Conservation (phyloP, 2,113 vertebrate genomes). For the Hippoglossus stenolepis region DNA sequence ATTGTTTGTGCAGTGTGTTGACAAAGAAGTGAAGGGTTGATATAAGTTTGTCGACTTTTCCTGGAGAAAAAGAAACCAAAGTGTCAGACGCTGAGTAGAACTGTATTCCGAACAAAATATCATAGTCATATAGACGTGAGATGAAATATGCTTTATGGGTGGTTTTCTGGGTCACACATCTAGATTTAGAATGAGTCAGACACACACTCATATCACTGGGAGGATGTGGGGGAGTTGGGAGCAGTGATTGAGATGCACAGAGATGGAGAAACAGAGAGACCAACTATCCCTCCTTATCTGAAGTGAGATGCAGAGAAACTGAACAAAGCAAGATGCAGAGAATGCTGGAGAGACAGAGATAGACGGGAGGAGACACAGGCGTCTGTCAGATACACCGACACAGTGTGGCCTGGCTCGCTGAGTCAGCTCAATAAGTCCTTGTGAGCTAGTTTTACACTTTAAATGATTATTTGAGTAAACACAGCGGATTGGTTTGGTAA, state of each 20-base stretch:
- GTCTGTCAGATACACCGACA: slow-evolving; percentile 7
- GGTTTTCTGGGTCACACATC: slow-evolving; percentile 62
- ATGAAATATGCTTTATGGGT: slow-evolving; percentile 33
- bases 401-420: no score
- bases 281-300: slow-evolving; percentile 28
- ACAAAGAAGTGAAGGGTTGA: background rate
- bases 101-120: background rate
- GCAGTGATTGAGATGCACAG: slow-evolving; percentile 50
- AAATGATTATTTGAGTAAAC: background rate
- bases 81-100: background rate
- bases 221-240: background rate
- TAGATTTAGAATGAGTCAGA: slow-evolving; percentile 56
- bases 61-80: background rate
- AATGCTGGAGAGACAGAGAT: slow-evolving; percentile 1
- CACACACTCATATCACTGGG: slow-evolving; percentile 12
- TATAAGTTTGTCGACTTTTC: background rate
- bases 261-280: slow-evolving; percentile 14
- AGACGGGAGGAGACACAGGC: background rate
- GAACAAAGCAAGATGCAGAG: slow-evolving; percentile 16
- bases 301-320: slow-evolving; percentile 9
- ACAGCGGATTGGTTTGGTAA: no score
- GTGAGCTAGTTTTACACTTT: background rate
- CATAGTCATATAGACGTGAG: slow-evolving; percentile 4
- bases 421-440: background rate
- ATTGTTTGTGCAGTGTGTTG: no score